Conservation (phyloP, 2,797 vertebrate species). For the Mycteria americana region DNA sequence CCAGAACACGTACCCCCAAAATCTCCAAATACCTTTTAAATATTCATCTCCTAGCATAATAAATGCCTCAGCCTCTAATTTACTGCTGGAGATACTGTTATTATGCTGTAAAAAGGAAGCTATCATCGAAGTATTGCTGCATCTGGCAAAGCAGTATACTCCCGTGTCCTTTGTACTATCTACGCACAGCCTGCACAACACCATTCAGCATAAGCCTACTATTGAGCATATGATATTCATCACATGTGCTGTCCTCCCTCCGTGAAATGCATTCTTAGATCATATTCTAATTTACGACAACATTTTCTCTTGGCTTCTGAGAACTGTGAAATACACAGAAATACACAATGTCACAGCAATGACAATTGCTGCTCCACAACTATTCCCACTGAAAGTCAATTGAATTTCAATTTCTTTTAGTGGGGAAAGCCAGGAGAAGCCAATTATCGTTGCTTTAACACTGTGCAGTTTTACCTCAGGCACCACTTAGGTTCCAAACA, state of each 20-base stretch:
- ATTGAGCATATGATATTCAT: background rate
- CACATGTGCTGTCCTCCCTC: background rate
- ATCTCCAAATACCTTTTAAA: background rate
- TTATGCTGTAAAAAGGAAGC: background rate
- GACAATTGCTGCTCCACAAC: constrained; percentile 66
- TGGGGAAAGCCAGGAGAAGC: constrained; percentile 67
- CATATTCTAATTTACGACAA: constrained; percentile 26
- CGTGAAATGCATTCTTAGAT: constrained; percentile 4
- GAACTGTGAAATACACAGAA: constrained; percentile 14
- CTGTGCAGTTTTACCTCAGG: constrained; percentile 68
- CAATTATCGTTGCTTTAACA: constrained; percentile 69
- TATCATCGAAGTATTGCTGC: background rate
- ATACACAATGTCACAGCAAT: constrained; percentile 70
- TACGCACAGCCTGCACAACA: background rate
- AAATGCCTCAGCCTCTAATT: background rate
- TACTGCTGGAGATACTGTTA: background rate
- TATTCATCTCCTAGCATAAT: background rate
- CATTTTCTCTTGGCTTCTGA: constrained; percentile 25
- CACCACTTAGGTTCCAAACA: constrained; percentile 62
- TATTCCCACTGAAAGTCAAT: constrained; percentile 65
- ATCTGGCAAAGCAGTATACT: background rate
- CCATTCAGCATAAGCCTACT: background rate
- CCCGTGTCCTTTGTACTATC: background rate
- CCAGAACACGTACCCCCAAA: background rate
- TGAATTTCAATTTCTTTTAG: constrained; percentile 74